Conservation (phyloP, 2,113 vertebrate genomes). For the Amblyopsis rosae region DNA sequence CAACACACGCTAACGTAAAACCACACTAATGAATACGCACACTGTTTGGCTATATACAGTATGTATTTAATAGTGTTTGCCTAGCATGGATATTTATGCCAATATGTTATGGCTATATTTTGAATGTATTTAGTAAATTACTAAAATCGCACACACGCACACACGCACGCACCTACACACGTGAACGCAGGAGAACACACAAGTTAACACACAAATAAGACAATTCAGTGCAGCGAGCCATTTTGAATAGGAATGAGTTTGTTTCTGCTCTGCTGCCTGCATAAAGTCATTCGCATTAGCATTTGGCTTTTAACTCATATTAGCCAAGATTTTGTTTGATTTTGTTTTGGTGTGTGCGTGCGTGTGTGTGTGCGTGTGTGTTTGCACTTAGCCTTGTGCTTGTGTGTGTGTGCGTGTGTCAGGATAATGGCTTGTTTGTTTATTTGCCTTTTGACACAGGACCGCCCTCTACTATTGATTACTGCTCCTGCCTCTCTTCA, state of each 20-base stretch:
- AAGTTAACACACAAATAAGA: background rate
- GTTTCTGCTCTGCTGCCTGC: slow-evolving; percentile 25
- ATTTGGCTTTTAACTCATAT: slow-evolving; percentile 11
- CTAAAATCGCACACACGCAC: background rate
- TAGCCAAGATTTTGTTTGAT: slow-evolving; percentile 12
- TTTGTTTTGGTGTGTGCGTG: slow-evolving; percentile 13
- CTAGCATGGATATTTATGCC: too few relatives aligned
- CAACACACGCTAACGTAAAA: too few relatives aligned
- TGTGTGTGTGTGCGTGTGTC: slow-evolving; percentile 25
- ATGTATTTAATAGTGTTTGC: too few relatives aligned
- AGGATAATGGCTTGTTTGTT: slow-evolving; percentile 74
- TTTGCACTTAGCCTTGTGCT: background rate
- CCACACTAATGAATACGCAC: too few relatives aligned
- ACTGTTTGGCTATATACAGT: too few relatives aligned
- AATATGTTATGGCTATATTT: too few relatives aligned
- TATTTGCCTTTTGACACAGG: slow-evolving; percentile 69
- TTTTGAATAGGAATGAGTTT: slow-evolving; percentile 39
- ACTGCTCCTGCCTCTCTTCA: slow-evolving; percentile 66
- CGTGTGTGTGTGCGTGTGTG: slow-evolving; percentile 15
- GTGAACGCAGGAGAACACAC: too few relatives aligned
- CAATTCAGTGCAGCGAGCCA: background rate
- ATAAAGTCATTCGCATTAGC: slow-evolving; percentile 36
- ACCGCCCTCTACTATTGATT: slow-evolving; percentile 74
- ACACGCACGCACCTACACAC: slow-evolving; percentile 10
- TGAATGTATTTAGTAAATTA: too few relatives aligned